phyloP scores from a whole-genome alignment of 2,113 vertebrate genomes.

The Anhinga anhinga region DNA sequence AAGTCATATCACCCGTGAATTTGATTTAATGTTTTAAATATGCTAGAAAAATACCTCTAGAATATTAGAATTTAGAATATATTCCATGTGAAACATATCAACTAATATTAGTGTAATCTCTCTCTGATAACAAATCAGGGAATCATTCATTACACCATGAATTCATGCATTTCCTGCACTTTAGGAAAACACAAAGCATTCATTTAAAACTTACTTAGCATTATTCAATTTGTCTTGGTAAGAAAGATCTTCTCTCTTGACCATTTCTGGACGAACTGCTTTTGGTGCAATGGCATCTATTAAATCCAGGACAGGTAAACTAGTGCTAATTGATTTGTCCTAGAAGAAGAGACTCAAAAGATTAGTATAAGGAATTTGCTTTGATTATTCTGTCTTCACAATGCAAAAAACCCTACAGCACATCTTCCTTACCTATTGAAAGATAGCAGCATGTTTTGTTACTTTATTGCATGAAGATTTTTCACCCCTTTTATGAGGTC shows the following conservation, averaged over 20 bases:
- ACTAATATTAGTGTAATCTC: background rate
- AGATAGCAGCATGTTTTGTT: background rate
- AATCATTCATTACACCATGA: background rate
- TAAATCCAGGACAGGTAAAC: slow-evolving; percentile 93
- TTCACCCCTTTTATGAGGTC: background rate
- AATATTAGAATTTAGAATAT: background rate
- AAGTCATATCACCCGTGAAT: background rate
- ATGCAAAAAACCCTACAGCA: background rate
- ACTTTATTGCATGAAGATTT: background rate
- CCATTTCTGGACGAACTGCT: slow-evolving; percentile 86
- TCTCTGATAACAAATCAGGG: background rate
- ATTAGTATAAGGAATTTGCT: background rate
- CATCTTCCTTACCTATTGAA: background rate
- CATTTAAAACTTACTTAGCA: slow-evolving; percentile 81
- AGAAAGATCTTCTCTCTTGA: slow-evolving; percentile 79
- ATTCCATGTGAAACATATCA: background rate
- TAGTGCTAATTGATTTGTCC: slow-evolving; percentile 93
- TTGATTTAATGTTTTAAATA: background rate
- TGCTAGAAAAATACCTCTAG: background rate
- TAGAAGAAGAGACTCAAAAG: slow-evolving; percentile 60
- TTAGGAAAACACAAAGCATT: background rate
- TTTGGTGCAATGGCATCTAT: slow-evolving; percentile 91
- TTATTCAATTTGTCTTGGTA: slow-evolving; percentile 82
- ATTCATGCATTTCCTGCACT: background rate
- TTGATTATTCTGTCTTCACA: background rate